Evolutionary conservation across 2,797 vertebrate species (phyloP), one percentile per base, ranked within the genome.

Genomic region (Garrulus glandarius): DNA sequence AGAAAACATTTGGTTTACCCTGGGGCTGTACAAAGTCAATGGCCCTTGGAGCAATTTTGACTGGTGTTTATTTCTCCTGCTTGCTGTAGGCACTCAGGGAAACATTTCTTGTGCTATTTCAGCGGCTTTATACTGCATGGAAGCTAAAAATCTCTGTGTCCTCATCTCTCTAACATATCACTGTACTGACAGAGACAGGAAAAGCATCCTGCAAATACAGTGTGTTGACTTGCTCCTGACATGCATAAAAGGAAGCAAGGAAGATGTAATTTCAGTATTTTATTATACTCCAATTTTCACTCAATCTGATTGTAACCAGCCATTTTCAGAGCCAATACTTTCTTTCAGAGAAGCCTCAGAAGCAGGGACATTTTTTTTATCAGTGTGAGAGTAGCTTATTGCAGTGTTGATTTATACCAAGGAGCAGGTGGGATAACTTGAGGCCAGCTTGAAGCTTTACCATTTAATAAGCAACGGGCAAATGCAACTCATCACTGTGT

Each of bases 231-330:
- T 2, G 64, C 78, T 87, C 69, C 76, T 68, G 65, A 81, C 87
- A 69, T 78, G 43, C 81, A 85, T 83, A 81, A 87, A 93, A 78
- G 65, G 61, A 93, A 92, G 69, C 50, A 78, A 93, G 77, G 71
- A 75, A 87, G 91, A 94, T 92, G 89, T 74, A 81, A 94, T 92
- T 94, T 95, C 72, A 89, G 89, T 83, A 92, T 94, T 95, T 92
- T 91, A 96, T 92, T 96, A 85, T 71, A 89, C 60, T 91, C 53
- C 64, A 89, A 52, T 93, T 93, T 95, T 91, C 92, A 81, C 65
- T 92, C 79, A 72, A 87, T 95, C 82, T 84, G 82, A 92, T 86
- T 92, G 72, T 76, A 94, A 91, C 91, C 71, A 87, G 78, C 71
- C 71, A 75, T 89, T 95, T 94, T 81, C 86, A 93, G 46, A 94